These are phyloP conservation scores for Lasioglossum lativentre DNA, from an alignment of 2,888 invertebrate genomes.

Conservation along the genomic window DNA sequence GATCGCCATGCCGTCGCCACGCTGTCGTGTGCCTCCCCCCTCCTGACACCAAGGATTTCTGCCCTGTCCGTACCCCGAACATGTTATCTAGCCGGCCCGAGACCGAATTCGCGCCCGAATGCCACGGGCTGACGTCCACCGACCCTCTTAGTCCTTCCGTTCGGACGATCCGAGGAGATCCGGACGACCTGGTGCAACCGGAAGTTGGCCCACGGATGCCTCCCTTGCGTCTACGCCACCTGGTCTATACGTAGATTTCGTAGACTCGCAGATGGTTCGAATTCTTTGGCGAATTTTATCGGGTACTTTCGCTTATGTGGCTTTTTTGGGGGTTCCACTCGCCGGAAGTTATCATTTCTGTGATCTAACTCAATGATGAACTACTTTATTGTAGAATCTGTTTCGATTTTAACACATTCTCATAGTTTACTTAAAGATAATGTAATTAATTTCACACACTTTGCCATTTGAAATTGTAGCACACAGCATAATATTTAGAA, in stretches of 20 bases:
- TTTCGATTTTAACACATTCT: no score
- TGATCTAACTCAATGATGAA: no score
- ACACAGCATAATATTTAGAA: no score
- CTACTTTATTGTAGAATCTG: no score
- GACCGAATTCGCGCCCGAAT: conserved; percentile 57
- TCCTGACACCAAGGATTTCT: conserved; percentile 4
- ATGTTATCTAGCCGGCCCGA: conserved; percentile 46
- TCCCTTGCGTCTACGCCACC: not conserved
- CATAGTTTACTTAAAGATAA: no score
- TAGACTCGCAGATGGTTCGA: not conserved
- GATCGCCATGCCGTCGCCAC: conserved; percentile 84
- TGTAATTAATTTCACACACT: no score
- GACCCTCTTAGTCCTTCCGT: not conserved
- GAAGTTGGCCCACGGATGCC: not conserved
- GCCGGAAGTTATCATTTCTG: no score
- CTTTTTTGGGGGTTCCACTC: not conserved
- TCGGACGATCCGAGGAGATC: not conserved
- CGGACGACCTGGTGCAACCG: not conserved
- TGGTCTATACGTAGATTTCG: not conserved
- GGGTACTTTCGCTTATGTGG: not conserved
- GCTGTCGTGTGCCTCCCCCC: conserved; percentile 45
- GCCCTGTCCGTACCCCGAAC: conserved; percentile 20
- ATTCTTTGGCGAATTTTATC: not conserved
- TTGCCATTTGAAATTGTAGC: no score
- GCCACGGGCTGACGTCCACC: no score